These are phyloP conservation scores for Syrista parreyssii DNA, from an alignment of 2,888 invertebrate species.

Conservation along the genomic window DNA sequence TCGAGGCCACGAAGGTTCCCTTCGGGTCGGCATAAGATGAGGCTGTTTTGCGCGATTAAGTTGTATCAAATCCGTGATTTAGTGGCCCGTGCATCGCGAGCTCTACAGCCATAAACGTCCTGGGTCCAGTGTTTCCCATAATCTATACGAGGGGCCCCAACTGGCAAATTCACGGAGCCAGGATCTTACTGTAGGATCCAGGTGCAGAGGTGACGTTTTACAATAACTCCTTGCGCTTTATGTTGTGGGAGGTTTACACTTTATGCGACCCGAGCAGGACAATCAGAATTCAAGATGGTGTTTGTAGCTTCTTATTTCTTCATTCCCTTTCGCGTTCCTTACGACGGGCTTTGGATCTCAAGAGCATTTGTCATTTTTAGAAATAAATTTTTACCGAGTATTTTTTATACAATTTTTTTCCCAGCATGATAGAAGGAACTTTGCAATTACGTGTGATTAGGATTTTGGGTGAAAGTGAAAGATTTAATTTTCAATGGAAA, in stretches of 20 bases:
- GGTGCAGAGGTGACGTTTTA: constrained; percentile 56
- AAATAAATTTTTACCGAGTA: not conserved
- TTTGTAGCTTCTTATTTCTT: not conserved
- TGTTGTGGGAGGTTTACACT: constrained; percentile 60
- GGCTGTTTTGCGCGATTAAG: constrained; percentile 52
- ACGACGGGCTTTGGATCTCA: not conserved
- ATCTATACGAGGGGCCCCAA: constrained; percentile 41
- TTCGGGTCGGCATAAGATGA: not conserved
- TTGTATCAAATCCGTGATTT: constrained; percentile 59
- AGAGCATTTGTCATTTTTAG: not conserved
- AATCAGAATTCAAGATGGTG: not conserved
- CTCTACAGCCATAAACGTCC: constrained; percentile 54
- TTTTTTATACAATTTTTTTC: not conserved
- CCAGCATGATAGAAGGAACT: not conserved
- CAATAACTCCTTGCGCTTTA: constrained; percentile 59
- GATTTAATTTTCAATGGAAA: not conserved
- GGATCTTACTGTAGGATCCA: constrained; percentile 35
- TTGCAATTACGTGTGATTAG: not conserved
- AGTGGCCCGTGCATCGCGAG: constrained; percentile 52
- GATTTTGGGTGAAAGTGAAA: not conserved
- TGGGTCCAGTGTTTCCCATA: constrained; percentile 51
- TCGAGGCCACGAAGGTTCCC: constrained; percentile 7
- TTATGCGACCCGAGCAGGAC: constrained; percentile 48
- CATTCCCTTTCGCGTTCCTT: not conserved
- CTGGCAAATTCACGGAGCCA: constrained; percentile 31